phyloP scores from a whole-genome alignment of 2,797 vertebrate genomes.

The Eulemur coronatus region DNA sequence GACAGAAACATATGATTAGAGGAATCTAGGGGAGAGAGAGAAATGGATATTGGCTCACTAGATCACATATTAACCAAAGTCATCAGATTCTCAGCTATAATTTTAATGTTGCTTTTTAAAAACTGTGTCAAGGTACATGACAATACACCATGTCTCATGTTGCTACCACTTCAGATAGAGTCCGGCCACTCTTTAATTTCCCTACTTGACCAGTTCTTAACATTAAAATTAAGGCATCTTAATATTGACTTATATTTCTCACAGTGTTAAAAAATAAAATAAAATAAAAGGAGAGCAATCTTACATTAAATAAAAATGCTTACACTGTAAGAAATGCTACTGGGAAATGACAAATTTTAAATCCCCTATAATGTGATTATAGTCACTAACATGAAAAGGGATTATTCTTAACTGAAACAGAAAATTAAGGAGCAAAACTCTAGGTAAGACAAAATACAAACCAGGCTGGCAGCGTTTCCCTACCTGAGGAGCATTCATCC shows the following conservation, averaged over 20 bases:
- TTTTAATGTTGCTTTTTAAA: not conserved
- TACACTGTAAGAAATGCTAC: not conserved
- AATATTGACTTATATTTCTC: not conserved
- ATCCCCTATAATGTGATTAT: constrained; percentile 50
- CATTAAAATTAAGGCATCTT: not conserved
- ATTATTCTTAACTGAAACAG: constrained; percentile 59
- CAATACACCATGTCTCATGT: not conserved
- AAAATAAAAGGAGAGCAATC: not conserved
- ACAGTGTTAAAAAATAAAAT: not conserved
- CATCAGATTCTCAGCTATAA: constrained; percentile 9
- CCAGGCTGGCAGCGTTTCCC: constrained; percentile 44
- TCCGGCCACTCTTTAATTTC: not conserved
- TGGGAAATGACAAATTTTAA: constrained; percentile 52
- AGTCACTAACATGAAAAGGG: constrained; percentile 38
- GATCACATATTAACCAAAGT: not conserved
- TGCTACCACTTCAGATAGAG: not conserved
- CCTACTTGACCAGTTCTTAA: not conserved
- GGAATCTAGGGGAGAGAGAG: not conserved
- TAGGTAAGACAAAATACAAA: constrained; percentile 63
- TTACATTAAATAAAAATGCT: constrained; percentile 35
- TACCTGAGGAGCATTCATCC: constrained; percentile 71
- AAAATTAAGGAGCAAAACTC: constrained; percentile 63
- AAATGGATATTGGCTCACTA: not conserved
- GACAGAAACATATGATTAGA: not conserved
- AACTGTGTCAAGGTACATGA: not conserved